These are phyloP conservation scores for Therioaphis trifolii DNA, from an alignment of 2,888 invertebrate genomes.

Conservation along the genomic window DNA sequence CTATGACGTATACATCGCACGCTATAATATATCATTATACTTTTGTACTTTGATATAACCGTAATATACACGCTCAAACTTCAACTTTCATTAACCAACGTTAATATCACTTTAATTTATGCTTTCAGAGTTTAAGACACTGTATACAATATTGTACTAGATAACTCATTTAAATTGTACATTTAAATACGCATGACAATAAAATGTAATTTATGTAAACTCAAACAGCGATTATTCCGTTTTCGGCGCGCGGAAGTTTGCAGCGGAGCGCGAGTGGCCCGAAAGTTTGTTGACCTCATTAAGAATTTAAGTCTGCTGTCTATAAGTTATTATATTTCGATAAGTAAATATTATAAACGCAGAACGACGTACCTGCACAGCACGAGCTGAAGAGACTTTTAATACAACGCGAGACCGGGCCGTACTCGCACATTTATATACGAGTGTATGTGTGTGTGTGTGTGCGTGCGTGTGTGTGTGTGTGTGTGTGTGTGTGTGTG, in stretches of 20 bases:
- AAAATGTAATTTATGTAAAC: constrained; percentile 55
- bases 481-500: no score
- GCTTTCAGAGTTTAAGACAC: constrained; percentile 23
- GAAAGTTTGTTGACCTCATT: constrained; percentile 22
- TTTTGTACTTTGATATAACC: background rate
- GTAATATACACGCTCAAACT: background rate
- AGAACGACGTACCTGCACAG: background rate
- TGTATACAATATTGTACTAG: background rate
- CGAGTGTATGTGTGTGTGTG: no score
- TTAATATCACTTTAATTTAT: constrained; percentile 54
- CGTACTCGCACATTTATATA: no score
- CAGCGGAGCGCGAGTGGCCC: background rate
- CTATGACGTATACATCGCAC: no score
- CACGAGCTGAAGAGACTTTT: background rate
- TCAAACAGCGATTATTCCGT: constrained; percentile 47
- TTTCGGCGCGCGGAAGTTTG: constrained; percentile 14
- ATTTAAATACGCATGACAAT: constrained; percentile 20
- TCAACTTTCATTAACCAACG: constrained; percentile 5
- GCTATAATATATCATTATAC: background rate
- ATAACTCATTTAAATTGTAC: constrained; percentile 47
- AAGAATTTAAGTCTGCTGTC: constrained; percentile 22
- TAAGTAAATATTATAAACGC: constrained; percentile 14
- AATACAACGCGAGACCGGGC: no score
- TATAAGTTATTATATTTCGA: constrained; percentile 20
- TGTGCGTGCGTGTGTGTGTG: no score